Evolutionary conservation across 53 echinoderm and acorn worm species (phyloP).

Genomic region (Paelopatides confundens): DNA sequence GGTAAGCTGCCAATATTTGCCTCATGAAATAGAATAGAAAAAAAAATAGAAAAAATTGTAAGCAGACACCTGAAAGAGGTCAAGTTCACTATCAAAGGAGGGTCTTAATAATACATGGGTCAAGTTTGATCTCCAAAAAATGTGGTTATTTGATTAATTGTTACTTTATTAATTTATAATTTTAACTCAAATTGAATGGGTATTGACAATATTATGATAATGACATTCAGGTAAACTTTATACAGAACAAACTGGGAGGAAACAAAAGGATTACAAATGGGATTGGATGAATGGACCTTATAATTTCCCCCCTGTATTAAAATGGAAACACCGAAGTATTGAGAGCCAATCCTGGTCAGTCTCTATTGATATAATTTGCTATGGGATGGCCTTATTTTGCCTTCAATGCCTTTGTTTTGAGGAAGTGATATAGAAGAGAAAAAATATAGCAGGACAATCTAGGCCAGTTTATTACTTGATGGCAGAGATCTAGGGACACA

Average conservation of each 20-base stretch:
- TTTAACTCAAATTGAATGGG: too few species aligned
- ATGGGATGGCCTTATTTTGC: slow-evolving; percentile 16
- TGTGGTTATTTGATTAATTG: too few species aligned
- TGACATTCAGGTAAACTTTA: too few species aligned
- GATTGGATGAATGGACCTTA: too few species aligned
- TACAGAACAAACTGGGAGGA: too few species aligned
- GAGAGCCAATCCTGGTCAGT: slow-evolving; percentile 37
- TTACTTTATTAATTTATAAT: too few species aligned
- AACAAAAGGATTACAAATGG: too few species aligned
- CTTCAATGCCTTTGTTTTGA: not conserved
- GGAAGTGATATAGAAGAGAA: not conserved
- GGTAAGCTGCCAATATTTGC: slow-evolving; percentile 35
- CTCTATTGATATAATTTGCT: slow-evolving; percentile 28
- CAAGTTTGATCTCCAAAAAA: too few species aligned
- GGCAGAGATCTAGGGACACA: not conserved
- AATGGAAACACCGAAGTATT: slow-evolving; percentile 8
- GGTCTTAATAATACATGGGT: not conserved
- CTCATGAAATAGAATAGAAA: too few species aligned
- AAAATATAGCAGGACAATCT: not conserved
- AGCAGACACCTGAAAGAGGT: slow-evolving; percentile 34
- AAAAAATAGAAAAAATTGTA: slow-evolving; percentile 25
- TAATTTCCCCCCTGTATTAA: not conserved
- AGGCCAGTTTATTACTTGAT: slow-evolving; percentile 1
- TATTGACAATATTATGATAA: too few species aligned
- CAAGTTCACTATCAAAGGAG: slow-evolving; percentile 28